Percentiles rank a stretch among this genome's conserved stretches.
Conservation (phyloP, 2,113 vertebrate genomes). For the Istiophorus platypterus region DNA sequence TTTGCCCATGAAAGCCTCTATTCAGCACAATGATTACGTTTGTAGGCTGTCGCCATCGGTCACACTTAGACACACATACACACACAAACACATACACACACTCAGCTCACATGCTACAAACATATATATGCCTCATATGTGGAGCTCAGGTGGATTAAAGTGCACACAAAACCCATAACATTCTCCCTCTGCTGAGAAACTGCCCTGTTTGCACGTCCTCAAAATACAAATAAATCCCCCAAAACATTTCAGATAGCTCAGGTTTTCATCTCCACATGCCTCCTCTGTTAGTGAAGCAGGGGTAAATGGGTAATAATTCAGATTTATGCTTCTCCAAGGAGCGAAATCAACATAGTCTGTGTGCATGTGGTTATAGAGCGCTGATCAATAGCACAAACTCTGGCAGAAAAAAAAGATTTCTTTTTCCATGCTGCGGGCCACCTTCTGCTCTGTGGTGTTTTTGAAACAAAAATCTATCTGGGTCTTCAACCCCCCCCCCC, state of each 20-base stretch:
- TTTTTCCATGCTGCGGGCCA: not conserved
- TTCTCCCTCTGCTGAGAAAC: not conserved
- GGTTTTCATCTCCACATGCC: not conserved
- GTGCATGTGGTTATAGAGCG: not conserved
- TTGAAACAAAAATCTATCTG: not conserved
- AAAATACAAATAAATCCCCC: too few species aligned
- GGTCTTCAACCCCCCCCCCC: not conserved
- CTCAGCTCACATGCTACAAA: not conserved
- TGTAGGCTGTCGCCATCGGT: slow-evolving; percentile 19
- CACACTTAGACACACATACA: not conserved
- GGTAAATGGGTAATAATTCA: not conserved
- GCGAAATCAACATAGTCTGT: not conserved
- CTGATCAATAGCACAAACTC: not conserved
- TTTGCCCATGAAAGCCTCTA: not conserved
- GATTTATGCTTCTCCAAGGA: not conserved
- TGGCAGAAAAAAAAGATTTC: not conserved
- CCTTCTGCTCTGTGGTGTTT: not conserved
- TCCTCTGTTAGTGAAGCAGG: not conserved
- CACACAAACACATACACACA: not conserved
- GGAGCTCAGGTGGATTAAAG: not conserved
- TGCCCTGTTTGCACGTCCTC: not conserved
- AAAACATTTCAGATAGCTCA: not conserved
- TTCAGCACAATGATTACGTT: slow-evolving; percentile 34
- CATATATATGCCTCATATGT: not conserved
- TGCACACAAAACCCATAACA: not conserved